Base-by-base conservation (phyloP, 2,113 vertebrate genomes). In the Ascaphus truei region DNA sequence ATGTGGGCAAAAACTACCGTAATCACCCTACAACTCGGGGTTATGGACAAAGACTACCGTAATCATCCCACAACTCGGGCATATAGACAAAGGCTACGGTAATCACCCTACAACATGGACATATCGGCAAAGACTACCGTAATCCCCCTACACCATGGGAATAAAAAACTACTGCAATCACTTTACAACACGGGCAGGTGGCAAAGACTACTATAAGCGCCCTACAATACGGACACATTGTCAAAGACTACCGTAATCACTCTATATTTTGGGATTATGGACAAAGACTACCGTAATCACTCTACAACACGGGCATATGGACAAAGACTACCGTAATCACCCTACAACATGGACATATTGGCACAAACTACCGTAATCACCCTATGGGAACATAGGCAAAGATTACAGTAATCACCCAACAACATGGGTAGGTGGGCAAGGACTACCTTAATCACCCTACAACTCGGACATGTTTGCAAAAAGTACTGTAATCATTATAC, bases 181-280 rank as follows among this genome's bases (percentile, higher is more conserved):
- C n/a, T n/a, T n/a, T n/a, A n/a, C n/a, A n/a, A n/a, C n/a, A n/a
- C n/a, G n/a, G n/a, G n/a, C n/a, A n/a, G 62, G 48, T 50, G 50
- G 62, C 48, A 50, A 50, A 51, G 62, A 65, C 51, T 65, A 36
- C 62, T 34, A 50, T 65, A 53, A 33, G 39, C 20, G 16, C 25
- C 23, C n/a, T 39, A 65, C 34, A 10, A 65, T 5, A 18, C 25
- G 11, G 33, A 31, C 61, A 33, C 18, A 11, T 10, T 1, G 23
- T n/a, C 34, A 33, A 20, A 34, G 23, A 34, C 36, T 53, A 29
- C 50, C 62, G 51, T 50, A 30, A 37, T 65, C 22, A 23, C 23
- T 12, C 25, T 10, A 53, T n/a, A n/a, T n/a, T n/a, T n/a, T n/a
- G n/a, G n/a, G n/a, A n/a, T n/a, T 26, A 11, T 10, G 2, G 23